Conservation (phyloP, 2,888 invertebrate genomes). For the Caenorhabditis sp. region DNA sequence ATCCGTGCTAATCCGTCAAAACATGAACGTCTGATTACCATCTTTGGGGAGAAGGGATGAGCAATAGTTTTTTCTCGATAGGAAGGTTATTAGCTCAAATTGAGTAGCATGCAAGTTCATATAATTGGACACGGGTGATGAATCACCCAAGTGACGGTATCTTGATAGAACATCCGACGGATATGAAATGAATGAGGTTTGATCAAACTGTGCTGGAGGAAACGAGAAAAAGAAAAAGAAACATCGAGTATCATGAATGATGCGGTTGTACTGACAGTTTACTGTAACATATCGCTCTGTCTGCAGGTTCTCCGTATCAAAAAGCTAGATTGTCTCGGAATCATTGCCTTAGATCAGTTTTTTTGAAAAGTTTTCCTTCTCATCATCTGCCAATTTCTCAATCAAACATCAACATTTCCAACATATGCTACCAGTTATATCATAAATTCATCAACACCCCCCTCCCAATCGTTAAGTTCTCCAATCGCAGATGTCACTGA, state of each 20-base stretch:
- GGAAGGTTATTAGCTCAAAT: not conserved
- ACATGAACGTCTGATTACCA: constrained; percentile 44
- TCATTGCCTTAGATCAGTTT: too few species aligned
- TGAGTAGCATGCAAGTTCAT: constrained; percentile 16
- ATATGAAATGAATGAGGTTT: too few species aligned
- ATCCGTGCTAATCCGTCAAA: constrained; percentile 33
- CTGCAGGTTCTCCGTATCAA: too few species aligned
- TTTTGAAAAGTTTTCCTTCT: too few species aligned
- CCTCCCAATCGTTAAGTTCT: constrained; percentile 38
- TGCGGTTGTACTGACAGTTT: too few species aligned
- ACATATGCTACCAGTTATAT: constrained; percentile 45
- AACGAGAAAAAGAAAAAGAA: too few species aligned
- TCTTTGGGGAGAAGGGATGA: constrained; percentile 11
- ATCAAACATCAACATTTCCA: constrained; percentile 40
- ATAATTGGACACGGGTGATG: constrained; percentile 15
- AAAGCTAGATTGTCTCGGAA: too few species aligned
- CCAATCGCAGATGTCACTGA: constrained; percentile 17
- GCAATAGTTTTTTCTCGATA: constrained; percentile 6
- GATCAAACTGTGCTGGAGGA: too few species aligned
- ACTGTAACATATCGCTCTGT: too few species aligned
- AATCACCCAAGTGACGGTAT: constrained; percentile 19
- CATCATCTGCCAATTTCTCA: too few species aligned
- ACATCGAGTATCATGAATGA: too few species aligned
- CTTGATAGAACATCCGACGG: constrained; percentile 17
- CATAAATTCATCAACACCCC: constrained; percentile 45